Base-by-base conservation (phyloP, 2,888 invertebrate species). In the Drosophila nr. perissopoda region DNA sequence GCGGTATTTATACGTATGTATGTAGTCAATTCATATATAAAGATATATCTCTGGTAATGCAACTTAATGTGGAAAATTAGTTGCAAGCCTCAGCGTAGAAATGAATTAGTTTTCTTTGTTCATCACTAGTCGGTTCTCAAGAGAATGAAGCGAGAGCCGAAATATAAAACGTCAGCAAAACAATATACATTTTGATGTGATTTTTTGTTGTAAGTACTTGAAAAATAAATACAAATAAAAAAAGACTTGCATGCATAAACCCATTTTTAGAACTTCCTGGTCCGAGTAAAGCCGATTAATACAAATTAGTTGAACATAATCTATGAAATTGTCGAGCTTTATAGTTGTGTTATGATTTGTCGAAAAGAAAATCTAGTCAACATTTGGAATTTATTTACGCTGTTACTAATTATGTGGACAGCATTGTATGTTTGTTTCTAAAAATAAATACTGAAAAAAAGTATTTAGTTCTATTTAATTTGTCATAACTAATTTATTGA, bases 11-110 rank as follows among this genome's bases (percentile, higher is more conserved):
- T 34, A 11, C 10, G 4, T 21, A 16, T 16, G 13, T 4, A 21
- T 34, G 21, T 16, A 3, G 42, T 46, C 21, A 7, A 46, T 16
- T 13, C 16, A 16, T 33, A 7, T 11, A n/a, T 29, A n/a, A n/a
- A n/a, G 2, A 11, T 56, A n/a, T 21, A 29, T 56, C 13, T 40
- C 11, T 40, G 40, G 1, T 16, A 29, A 40, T n/a, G 40, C 40
- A 57, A 31, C 21, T 21, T 57, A 42, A 57, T 42, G 31, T 57
- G 31, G 31, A 31, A 57, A 42, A 57, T 42, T 25, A 29, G 42
- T 18, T 31, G 31, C 10, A 31, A 42, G 42, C 21, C 21, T 21
- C 31, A 10, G 31, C 21, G 6, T 25, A 16, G 31, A 21, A 16
- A 42, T 42, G 16, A 57, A 42, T 42, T 31, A 18, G 42, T 42